Evolutionary conservation across 2,888 invertebrate species (phyloP), one percentile per base, ranked within the genome.

Genomic region (Flexamia atlantica): DNA sequence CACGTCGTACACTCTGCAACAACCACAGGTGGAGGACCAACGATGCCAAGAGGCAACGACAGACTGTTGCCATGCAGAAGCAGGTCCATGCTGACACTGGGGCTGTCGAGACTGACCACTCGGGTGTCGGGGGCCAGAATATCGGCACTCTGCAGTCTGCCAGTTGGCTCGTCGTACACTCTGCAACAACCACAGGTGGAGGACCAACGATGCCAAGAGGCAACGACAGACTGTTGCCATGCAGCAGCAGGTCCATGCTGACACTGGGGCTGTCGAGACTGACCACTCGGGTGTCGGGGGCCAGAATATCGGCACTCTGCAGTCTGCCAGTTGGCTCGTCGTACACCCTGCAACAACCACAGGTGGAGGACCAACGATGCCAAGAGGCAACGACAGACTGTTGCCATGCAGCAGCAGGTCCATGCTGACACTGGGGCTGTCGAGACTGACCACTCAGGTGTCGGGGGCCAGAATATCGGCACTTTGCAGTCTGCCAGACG

Each of bases 271-370:
- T 28, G 36, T 30, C 23, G 12, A 53, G 20, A 20, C 9, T 14
- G 2, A 79, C 57, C 1, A 79, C 23, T 2, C 17, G 57, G 10
- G 79, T 57, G 17, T 79, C 57, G 14, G 79, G 57, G 36, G 79
- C 57, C 57, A 79, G 36, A n/a, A 79, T 79, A n/a, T 79, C 79
- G 1, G 36, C 79, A 79, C 79, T 57, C 57, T 79, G 57, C 57
- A 79, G 23, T 36, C 28, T 28, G 10, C 79, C 79, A 20, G 10
- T 53, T 28, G 0, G 12, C 12, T 14, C 50, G 9, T 79, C 79
- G 50, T 79, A 79, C 2, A 79, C 32, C 17, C 79, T 79, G 23
- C 10, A 57, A 53, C 36, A 36, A 36, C 36, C 36, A 7, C 36
- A 36, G 36, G 36, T 36, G 36, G 36, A 36, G n/a, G 1, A 32